Conservation (phyloP, 2,888 invertebrate species). For the Ernsta delagoae region DNA sequence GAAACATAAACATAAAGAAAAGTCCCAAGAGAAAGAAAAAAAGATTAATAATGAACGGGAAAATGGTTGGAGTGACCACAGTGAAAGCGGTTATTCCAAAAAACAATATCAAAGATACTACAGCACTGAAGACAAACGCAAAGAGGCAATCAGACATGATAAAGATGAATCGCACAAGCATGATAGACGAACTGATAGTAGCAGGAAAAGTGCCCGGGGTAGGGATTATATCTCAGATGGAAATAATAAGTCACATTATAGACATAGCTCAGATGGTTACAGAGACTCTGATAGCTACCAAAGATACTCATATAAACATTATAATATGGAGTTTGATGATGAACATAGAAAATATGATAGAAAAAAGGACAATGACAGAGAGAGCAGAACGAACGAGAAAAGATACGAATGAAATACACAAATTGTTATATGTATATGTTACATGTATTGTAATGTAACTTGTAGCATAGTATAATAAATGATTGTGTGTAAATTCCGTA, state of each 20-base stretch:
- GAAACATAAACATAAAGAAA: not conserved
- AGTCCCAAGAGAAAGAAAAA: not conserved
- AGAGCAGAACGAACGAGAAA: not conserved
- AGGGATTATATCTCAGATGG: not conserved
- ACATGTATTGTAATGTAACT: too few relatives aligned
- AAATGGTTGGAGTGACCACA: constrained; percentile 6
- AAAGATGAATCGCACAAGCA: not conserved
- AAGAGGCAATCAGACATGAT: not conserved
- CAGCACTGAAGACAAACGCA: not conserved
- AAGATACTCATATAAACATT: not conserved
- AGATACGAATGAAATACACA: not conserved
- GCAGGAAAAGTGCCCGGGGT: not conserved
- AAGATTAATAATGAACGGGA: not conserved
- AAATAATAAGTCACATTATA: not conserved
- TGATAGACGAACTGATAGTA: not conserved
- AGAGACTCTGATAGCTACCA: not conserved
- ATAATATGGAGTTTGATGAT: not conserved
- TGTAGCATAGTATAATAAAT: too few relatives aligned
- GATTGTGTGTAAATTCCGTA: too few relatives aligned
- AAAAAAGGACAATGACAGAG: not conserved
- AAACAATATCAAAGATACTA: not conserved
- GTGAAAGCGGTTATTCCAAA: not conserved
- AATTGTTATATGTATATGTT: too few relatives aligned
- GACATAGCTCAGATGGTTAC: not conserved
- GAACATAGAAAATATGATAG: not conserved